These are phyloP conservation scores for Diachasmimorpha longicaudata DNA, from an alignment of 1,140 invertebrate genomes.

Conservation along the genomic window DNA sequence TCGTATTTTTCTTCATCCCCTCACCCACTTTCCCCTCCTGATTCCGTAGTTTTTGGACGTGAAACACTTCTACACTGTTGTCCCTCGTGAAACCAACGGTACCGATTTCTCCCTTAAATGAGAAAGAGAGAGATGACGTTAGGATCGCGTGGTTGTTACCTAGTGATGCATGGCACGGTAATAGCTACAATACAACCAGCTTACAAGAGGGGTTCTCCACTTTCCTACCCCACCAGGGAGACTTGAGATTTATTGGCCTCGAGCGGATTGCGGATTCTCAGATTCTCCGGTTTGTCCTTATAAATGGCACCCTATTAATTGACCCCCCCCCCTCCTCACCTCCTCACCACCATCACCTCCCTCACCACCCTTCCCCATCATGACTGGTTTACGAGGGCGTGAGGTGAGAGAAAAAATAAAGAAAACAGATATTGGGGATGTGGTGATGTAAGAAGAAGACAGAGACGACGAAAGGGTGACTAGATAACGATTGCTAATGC, in stretches of 20 bases:
- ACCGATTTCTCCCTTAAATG: background rate
- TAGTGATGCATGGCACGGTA: conserved; percentile 63
- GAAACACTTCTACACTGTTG: background rate
- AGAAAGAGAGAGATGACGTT: conserved; percentile 31
- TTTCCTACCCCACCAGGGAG: conserved; percentile 45
- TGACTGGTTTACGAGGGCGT: conserved; percentile 34
- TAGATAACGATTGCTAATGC: conserved; percentile 54
- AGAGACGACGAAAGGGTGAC: conserved; percentile 12
- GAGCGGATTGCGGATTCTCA: conserved; percentile 59
- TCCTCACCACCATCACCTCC: too few species aligned
- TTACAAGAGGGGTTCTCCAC: conserved; percentile 58
- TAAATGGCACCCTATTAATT: conserved; percentile 64
- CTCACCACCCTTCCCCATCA: too few species aligned
- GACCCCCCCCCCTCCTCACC: too few species aligned
- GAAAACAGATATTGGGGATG: conserved; percentile 14
- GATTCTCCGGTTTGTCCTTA: conserved; percentile 62
- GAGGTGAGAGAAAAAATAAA: conserved; percentile 12
- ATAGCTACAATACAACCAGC: conserved; percentile 64
- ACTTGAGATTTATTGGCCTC: conserved; percentile 62
- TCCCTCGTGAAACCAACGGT: background rate
- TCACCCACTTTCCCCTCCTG: conserved; percentile 29
- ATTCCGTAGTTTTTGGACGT: background rate
- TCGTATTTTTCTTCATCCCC: conserved; percentile 38
- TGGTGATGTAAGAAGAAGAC: conserved; percentile 9
- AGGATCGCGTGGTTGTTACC: conserved; percentile 56